These are phyloP conservation scores for Drosophila mulleri DNA, from an alignment of 2,888 invertebrate genomes.

Conservation along the genomic window DNA sequence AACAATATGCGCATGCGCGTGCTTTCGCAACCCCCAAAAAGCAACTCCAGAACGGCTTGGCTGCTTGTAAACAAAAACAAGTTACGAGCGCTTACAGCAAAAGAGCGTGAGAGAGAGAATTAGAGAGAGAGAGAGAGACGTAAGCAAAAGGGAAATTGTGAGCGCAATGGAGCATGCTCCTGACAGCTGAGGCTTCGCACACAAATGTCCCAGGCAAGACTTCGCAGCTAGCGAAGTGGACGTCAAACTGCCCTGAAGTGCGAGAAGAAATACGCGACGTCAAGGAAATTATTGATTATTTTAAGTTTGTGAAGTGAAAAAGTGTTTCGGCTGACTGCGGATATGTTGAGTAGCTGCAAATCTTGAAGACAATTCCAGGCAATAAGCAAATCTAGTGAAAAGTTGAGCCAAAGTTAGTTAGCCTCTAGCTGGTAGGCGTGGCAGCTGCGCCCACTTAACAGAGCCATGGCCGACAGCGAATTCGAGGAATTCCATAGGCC, in stretches of 20 bases:
- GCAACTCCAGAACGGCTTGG: slow-evolving; percentile 25
- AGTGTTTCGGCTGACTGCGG: slow-evolving; percentile 45
- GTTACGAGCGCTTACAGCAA: slow-evolving; percentile 35
- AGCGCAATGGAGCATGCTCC: slow-evolving; percentile 47
- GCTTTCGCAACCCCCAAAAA: slow-evolving; percentile 49
- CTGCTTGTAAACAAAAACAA: slow-evolving; percentile 77
- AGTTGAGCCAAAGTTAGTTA: not conserved
- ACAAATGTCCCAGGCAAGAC: slow-evolving; percentile 61
- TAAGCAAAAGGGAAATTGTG: slow-evolving; percentile 2
- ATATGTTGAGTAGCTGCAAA: slow-evolving; percentile 34
- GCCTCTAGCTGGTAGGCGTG: slow-evolving; percentile 45
- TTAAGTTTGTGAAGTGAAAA: slow-evolving; percentile 70
- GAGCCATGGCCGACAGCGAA: slow-evolving; percentile 94
- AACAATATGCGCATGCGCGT: slow-evolving; percentile 49
- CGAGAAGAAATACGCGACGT: slow-evolving; percentile 30
- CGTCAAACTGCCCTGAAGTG: slow-evolving; percentile 58
- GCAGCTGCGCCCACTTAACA: slow-evolving; percentile 50
- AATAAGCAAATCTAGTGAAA: not conserved
- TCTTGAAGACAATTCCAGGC: not conserved
- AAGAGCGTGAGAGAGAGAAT: slow-evolving; percentile 11
- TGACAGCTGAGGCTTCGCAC: slow-evolving; percentile 49
- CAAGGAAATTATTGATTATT: slow-evolving; percentile 81
- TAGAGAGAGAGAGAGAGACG: slow-evolving; percentile 7
- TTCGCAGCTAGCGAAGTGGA: slow-evolving; percentile 49
- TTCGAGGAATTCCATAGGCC: slow-evolving; percentile 95